Evolutionary conservation across 1,140 invertebrate species (phyloP), one percentile per base, ranked within the genome.

Genomic region (Yoshiicerus persimilis): DNA sequence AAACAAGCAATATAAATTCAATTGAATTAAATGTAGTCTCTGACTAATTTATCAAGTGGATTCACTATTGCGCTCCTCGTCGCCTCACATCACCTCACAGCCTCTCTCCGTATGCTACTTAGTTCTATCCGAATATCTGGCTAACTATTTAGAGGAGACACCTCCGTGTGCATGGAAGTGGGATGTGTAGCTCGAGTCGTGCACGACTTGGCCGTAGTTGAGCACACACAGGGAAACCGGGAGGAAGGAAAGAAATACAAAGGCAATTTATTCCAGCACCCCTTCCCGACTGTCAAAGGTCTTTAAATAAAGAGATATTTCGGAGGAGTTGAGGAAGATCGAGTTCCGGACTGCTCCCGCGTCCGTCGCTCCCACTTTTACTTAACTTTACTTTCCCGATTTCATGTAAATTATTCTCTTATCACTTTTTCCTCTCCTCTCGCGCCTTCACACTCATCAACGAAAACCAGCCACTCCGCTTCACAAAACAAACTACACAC

Each of bases 1-100:
- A 80, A 80, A 80, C 75, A 80, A 80, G 75, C 75, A 80, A 80
- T 80, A 80, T 80, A 80, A 80, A 80, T 80, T 80, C 75, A 80
- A 80, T 80, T 80, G 75, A 80, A 80, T 80, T 80, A 80, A 80
- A 80, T 80, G 75, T 36, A 80, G 75, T 80, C 75, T 80, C 75
- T 80, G 75, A 80, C 75, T 80, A 80, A 80, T 80, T 80, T 80
- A 80, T 80, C 75, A 80, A 80, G 75, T 80, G 75, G 75, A 80
- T 80, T 80, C 47, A 56, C 47, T 80, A 30, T 27, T 27, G 25
- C 75, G 16, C 32, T 32, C 32, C 75, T 80, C 75, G 20, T 36
- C 32, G 30, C 75, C 36, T 56, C 75, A 32, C 66, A 70, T 70
- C 66, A 70, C 9, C 25, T 56, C 25, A 32, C 66, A 56, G 39